These are phyloP conservation scores for Vespertilio murinus DNA, from an alignment of 2,797 vertebrate genomes.

Conservation along the genomic window DNA sequence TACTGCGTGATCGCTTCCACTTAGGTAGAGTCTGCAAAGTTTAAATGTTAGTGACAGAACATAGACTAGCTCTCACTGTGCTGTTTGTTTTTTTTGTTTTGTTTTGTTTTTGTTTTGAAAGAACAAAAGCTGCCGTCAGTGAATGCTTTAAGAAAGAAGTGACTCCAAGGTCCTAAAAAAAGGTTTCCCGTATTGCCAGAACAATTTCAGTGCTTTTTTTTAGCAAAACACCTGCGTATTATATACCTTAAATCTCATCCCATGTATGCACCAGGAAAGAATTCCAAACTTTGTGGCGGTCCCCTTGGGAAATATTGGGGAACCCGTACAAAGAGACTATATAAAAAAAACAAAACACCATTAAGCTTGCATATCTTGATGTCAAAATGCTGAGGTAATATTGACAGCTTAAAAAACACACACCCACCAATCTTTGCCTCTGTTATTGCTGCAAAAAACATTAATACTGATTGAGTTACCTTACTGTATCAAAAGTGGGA, in stretches of 20 bases:
- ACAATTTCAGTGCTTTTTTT: constrained; percentile 78
- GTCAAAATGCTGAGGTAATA: constrained; percentile 85
- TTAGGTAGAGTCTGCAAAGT: constrained; percentile 75
- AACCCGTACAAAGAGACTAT: constrained; percentile 81
- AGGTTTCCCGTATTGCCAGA: constrained; percentile 68
- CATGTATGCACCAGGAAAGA: constrained; percentile 76
- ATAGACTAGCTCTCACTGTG: constrained; percentile 40
- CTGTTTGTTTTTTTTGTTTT: constrained; percentile 25
- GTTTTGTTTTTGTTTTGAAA: constrained; percentile 50
- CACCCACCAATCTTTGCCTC: constrained; percentile 70
- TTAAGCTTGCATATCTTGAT: constrained; percentile 86
- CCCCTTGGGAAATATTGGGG: constrained; percentile 79
- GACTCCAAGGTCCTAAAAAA: constrained; percentile 53
- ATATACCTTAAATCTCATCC: constrained; percentile 71
- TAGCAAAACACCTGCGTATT: constrained; percentile 80
- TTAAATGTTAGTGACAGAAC: constrained; percentile 79
- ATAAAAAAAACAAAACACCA: constrained; percentile 75
- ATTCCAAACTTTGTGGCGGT: constrained; percentile 66
- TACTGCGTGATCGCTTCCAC: constrained; percentile 69
- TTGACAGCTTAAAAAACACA: constrained; percentile 78
- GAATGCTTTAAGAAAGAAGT: constrained; percentile 69
- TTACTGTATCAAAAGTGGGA: constrained; percentile 65
- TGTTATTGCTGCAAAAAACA: constrained; percentile 86
- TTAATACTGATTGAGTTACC: constrained; percentile 69
- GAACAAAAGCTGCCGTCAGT: constrained; percentile 49